Evolutionary conservation across 2,113 vertebrate genomes (phyloP), one percentile per base, ranked within the genome.

Genomic region (Miniopterus natalensis): DNA sequence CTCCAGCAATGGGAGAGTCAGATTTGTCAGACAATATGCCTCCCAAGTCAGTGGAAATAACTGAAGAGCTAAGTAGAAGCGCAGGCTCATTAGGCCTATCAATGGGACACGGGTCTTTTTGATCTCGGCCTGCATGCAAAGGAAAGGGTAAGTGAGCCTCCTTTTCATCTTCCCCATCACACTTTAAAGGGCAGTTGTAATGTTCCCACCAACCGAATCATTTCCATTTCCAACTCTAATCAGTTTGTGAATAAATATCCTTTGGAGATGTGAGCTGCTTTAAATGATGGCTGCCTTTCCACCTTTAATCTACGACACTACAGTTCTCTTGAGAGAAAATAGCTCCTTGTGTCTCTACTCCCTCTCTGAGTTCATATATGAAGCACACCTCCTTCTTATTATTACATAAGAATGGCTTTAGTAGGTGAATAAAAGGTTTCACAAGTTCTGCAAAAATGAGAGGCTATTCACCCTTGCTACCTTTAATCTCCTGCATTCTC

Each of bases 151-250:
- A 98, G 98, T 97, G 98, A 97, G 88, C 95, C 96, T 98, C 96
- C 98, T 98, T 99, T 99, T 98, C 98, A 99, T 99, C 98, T 99
- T 98, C 96, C 84, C 98, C 98, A 98, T 97, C 94, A 92, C 97
- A 98, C 98, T 98, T 98, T 99, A 98, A 98, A 99, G 98, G 98
- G 97, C 97, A 98, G 95, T 98, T 94, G 95, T 98, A 98, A 98
- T 98, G 97, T 98, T 98, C 97, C 98, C 98, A 99, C 98, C 98
- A 99, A 98, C 98, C 98, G 98, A 98, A 98, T 98, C 97, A 98
- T 99, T 98, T 98, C 98, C 98, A 98, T 98, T 99, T 99, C 98
- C 98, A 98, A 98, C 98, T 98, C 98, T 99, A 99, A 99, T 99
- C 99, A 98, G 98, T 98, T 98, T 98, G 97, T 98, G 98, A 98